phyloP scores from a whole-genome alignment of 2,797 vertebrate species.

The Adelosebastes latens region DNA sequence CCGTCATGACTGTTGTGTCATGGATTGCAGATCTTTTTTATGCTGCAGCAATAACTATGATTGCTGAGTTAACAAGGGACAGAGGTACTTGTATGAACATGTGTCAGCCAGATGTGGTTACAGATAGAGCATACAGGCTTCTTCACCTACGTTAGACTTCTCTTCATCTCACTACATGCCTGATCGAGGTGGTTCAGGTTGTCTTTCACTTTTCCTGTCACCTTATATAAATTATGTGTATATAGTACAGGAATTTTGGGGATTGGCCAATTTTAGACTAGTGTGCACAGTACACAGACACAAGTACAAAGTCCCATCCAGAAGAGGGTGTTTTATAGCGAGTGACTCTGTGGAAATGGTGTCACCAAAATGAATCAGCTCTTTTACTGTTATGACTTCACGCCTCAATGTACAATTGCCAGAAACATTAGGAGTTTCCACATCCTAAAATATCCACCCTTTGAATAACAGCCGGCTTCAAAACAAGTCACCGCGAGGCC shows the following conservation, averaged over 20 bases:
- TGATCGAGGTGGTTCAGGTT: neutral
- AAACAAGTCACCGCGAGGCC: slow-evolving; percentile 11
- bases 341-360: slow-evolving; percentile 16
- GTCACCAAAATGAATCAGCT: slow-evolving; percentile 1
- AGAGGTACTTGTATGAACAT: slow-evolving; percentile 33
- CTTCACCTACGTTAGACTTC: neutral
- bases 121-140: neutral
- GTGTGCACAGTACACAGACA: neutral
- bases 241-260: neutral
- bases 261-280: slow-evolving; percentile 1
- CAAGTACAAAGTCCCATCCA: neutral
- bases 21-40: neutral
- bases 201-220: slow-evolving; percentile 13
- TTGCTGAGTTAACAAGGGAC: slow-evolving; percentile 36
- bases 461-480: slow-evolving; percentile 9
- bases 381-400: slow-evolving; percentile 30
- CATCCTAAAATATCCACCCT: slow-evolving; percentile 30
- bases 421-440: slow-evolving; percentile 32
- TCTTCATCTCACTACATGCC: slow-evolving; percentile 1
- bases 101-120: slow-evolving; percentile 64
- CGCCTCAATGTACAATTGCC: slow-evolving; percentile 10
- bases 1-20: neutral
- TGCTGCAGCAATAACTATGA: slow-evolving; percentile 8
- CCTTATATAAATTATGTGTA: neutral
- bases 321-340: slow-evolving; percentile 11